Evolutionary conservation across 2,797 vertebrate species (phyloP).

Genomic region (Eleutherodactylus coqui): DNA sequence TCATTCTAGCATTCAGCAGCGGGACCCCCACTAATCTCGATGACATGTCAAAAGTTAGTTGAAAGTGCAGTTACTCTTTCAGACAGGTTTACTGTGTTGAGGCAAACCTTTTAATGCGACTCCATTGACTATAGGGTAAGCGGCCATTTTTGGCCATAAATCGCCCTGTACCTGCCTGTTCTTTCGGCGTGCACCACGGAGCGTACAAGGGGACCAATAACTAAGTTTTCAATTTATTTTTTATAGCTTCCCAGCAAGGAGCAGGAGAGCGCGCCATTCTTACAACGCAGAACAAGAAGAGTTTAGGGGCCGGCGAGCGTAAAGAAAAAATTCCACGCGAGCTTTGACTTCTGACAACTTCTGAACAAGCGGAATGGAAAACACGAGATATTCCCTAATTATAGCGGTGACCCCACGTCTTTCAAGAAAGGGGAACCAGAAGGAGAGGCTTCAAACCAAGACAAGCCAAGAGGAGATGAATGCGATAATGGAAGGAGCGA

Average conservation of each 20-base stretch:
- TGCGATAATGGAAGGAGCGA: conserved; percentile 37
- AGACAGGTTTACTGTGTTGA: too few relatives aligned
- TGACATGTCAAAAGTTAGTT: too few relatives aligned
- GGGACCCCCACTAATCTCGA: too few relatives aligned
- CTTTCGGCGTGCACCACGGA: too few relatives aligned
- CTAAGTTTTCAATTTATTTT: not conserved
- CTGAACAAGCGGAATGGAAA: not conserved
- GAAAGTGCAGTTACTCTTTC: too few relatives aligned
- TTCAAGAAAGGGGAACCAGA: conserved; percentile 24
- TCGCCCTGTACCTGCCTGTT: not conserved
- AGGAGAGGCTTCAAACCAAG: conserved; percentile 32
- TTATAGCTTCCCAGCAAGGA: not conserved
- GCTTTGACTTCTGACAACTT: not conserved
- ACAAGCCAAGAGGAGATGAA: conserved; percentile 3
- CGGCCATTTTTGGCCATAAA: not conserved
- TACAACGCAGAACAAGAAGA: not conserved
- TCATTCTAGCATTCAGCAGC: too few relatives aligned
- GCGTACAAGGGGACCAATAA: not conserved
- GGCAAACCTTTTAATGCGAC: too few relatives aligned
- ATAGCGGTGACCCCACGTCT: conserved; percentile 25
- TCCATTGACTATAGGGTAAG: not conserved
- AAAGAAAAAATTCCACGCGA: not conserved
- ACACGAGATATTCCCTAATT: conserved; percentile 21
- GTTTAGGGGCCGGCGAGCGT: not conserved
- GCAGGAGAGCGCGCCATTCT: not conserved